Percentiles rank a stretch among this genome's conserved stretches.
Evolutionary conservation across 64 coral and sea anemone genomes (phyloP).

Genomic region (Pocillopora verrucosa): DNA sequence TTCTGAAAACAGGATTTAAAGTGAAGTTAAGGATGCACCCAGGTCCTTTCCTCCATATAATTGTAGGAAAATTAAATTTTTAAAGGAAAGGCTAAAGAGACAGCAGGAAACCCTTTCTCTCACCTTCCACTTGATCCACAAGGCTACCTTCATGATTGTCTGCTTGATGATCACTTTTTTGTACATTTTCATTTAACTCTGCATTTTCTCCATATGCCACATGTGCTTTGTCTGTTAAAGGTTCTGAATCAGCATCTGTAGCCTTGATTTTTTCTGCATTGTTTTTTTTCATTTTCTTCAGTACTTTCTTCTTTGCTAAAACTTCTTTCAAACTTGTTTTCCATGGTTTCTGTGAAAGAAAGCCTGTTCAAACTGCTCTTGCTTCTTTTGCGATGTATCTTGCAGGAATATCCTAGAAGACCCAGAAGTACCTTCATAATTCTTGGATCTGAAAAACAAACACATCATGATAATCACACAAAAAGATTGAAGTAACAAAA

Average conservation of each 20-base stretch:
- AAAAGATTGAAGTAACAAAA: not conserved
- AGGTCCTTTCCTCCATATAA: too few species aligned
- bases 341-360: slow-evolving; percentile 70
- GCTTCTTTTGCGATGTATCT: slow-evolving; percentile 82
- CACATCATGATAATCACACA: not conserved
- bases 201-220: not conserved
- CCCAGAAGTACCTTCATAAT: slow-evolving; percentile 91
- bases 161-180: not conserved
- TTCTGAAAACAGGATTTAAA: not conserved
- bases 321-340: slow-evolving; percentile 32
- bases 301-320: slow-evolving; percentile 9
- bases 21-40: too few species aligned
- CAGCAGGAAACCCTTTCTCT: not conserved
- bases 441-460: slow-evolving; percentile 59
- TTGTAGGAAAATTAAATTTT: too few species aligned
- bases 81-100: too few species aligned
- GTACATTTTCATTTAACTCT: not conserved
- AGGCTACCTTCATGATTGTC: not conserved
- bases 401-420: slow-evolving; percentile 83
- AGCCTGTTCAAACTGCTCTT: slow-evolving; percentile 49
- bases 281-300: not conserved
- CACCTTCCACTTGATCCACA: not conserved
- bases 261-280: not conserved
- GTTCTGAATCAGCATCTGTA: not conserved
- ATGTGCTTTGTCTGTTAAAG: not conserved